Evolutionary conservation across 2,797 vertebrate genomes (phyloP).

Genomic region (Sebastes aleutianus): DNA sequence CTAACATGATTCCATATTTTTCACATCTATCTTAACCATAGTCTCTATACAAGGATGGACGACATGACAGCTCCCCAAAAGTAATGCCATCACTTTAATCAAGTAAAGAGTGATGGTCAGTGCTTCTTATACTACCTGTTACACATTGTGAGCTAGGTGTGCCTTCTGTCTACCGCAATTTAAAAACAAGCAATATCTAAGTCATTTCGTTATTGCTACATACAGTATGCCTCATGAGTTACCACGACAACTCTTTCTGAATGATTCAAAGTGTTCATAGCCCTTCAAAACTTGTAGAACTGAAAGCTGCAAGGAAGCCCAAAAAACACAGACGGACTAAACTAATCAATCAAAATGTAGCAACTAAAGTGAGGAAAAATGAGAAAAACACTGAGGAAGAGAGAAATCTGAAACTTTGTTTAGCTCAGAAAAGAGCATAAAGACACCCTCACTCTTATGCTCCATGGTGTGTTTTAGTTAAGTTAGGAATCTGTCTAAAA

Average conservation of each 20-base stretch:
- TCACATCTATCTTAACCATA: too few species aligned
- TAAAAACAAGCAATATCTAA: slow-evolving; percentile 40
- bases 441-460: slow-evolving; percentile 12
- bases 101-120: slow-evolving; percentile 71
- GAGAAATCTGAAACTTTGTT: slow-evolving; percentile 8
- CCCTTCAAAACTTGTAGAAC: slow-evolving; percentile 72
- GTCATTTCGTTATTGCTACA: slow-evolving; percentile 78
- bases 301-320: slow-evolving; percentile 26
- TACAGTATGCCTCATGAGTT: slow-evolving; percentile 46
- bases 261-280: slow-evolving; percentile 70
- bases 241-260: slow-evolving; percentile 32
- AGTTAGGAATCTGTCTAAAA: slow-evolving; percentile 59
- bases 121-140: slow-evolving; percentile 81
- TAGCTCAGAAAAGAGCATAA: slow-evolving; percentile 48
- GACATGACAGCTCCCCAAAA: too few species aligned
- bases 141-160: slow-evolving; percentile 50
- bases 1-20: too few species aligned
- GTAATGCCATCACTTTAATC: slow-evolving; percentile 9
- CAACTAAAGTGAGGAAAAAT: background rate
- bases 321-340: slow-evolving; percentile 1
- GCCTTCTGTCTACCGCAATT: slow-evolving; percentile 45
- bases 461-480: slow-evolving; percentile 30
- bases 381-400: background rate
- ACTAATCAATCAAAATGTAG: background rate
- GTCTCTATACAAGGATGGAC: too few species aligned